Conservation (phyloP, 2,888 invertebrate species). For the Polydrusus cervinus region DNA sequence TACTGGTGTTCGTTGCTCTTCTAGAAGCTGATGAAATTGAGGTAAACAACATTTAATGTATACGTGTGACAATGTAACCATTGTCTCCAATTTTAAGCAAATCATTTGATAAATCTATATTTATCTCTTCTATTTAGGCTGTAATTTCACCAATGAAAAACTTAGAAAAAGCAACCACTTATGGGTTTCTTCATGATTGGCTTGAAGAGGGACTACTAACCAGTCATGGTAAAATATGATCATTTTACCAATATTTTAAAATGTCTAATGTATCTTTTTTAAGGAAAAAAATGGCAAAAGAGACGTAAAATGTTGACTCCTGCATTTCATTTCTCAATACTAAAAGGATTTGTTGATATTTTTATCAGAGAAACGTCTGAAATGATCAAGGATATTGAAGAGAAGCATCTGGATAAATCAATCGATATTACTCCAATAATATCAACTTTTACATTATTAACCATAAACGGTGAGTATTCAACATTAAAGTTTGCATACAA, state of each 20-base stretch:
- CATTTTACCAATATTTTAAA: no score
- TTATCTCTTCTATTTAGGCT: constrained; percentile 8
- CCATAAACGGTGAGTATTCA: constrained; percentile 73
- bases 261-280: no score
- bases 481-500: no score
- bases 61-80: no score
- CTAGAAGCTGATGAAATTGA: constrained; percentile 1
- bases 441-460: constrained; percentile 73
- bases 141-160: constrained; percentile 35
- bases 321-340: constrained; percentile 58
- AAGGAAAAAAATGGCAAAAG: constrained; percentile 56
- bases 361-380: constrained; percentile 52
- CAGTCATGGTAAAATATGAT: constrained; percentile 43
- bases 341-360: constrained; percentile 52
- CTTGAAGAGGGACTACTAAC: constrained; percentile 54
- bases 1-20: background rate
- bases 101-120: no score
- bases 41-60: background rate
- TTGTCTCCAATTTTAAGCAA: no score
- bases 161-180: constrained; percentile 26
- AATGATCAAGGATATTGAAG: constrained; percentile 35
- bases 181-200: constrained; percentile 50
- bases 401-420: constrained; percentile 58
- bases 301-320: constrained; percentile 58
- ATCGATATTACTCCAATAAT: constrained; percentile 71